A percentile compares a stretch with the other conserved stretches of the same genome.
These are phyloP conservation scores for Rhagologus leucostigma DNA, from an alignment of 2,113 vertebrate species.

Conservation along the genomic window DNA sequence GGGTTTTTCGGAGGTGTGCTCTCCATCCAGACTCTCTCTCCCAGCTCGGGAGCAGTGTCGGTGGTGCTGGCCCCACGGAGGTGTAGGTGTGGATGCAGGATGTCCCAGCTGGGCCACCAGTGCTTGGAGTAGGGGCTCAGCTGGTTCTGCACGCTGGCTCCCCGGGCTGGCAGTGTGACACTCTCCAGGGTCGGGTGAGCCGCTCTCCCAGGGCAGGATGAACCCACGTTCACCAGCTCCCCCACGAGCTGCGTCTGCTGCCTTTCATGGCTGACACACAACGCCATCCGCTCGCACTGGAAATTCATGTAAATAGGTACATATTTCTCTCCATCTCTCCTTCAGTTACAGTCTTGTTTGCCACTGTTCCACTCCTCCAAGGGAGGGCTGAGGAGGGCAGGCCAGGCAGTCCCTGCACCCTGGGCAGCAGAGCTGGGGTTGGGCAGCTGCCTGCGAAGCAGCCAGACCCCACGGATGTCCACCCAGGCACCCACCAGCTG, in stretches of 20 bases:
- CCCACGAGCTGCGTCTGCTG: accelerated
- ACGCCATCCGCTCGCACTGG: accelerated
- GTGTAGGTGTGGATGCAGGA: not conserved
- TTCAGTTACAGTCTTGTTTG: not conserved
- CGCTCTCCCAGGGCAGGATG: not conserved
- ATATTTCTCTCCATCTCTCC: not conserved
- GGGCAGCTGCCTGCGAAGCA: not conserved
- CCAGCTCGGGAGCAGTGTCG: not conserved
- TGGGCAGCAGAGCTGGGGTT: not conserved
- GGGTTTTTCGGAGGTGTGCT: not conserved
- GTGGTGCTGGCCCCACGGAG: not conserved
- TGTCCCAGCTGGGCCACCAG: not conserved
- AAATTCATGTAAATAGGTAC: not conserved
- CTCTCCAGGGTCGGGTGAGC: not conserved
- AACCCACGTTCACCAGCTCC: not conserved
- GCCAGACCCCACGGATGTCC: accelerated
- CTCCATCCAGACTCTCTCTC: not conserved
- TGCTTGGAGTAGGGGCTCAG: not conserved
- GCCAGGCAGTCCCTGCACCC: not conserved
- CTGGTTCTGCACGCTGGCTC: not conserved
- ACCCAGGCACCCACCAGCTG: not conserved
- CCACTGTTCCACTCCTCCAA: not conserved
- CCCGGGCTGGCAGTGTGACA: not conserved
- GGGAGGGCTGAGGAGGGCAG: not conserved
- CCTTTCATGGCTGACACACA: not conserved